Conservation (phyloP, 2,888 invertebrate genomes). For the Platerodrilus igneus region DNA sequence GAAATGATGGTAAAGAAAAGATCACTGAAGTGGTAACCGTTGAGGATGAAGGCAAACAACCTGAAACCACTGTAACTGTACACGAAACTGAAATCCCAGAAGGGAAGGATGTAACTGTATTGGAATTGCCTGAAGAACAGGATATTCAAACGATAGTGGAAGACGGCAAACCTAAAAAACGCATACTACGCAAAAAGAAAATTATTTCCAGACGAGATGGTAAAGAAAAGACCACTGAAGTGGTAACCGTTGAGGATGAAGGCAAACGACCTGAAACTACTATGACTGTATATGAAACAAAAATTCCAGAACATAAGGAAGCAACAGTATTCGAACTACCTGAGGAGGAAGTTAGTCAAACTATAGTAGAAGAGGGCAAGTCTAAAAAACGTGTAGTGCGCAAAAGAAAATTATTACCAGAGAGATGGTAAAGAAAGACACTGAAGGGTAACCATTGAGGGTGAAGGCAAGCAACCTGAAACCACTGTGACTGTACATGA, state of each 20-base stretch:
- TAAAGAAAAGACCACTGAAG: constrained; percentile 42
- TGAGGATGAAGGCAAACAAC: constrained; percentile 46
- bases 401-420: constrained; percentile 41
- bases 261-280: constrained; percentile 39
- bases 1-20: constrained; percentile 45
- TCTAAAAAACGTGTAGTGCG: constrained; percentile 34
- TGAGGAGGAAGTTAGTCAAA: constrained; percentile 25
- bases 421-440: constrained; percentile 34
- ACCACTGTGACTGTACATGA: constrained; percentile 23
- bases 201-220: constrained; percentile 28
- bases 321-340: constrained; percentile 18
- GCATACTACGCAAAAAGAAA: constrained; percentile 32
- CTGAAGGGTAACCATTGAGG: constrained; percentile 24
- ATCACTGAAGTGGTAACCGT: constrained; percentile 48
- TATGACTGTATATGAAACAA: constrained; percentile 31
- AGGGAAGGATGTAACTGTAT: constrained; percentile 29
- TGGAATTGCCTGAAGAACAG: constrained; percentile 34
- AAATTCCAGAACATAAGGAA: constrained; percentile 23
- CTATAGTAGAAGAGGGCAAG: constrained; percentile 16
- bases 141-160: constrained; percentile 38
- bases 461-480: constrained; percentile 23
- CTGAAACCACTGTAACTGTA: constrained; percentile 40
- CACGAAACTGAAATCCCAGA: constrained; percentile 34
- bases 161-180: constrained; percentile 36
- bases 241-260: constrained; percentile 41